phyloP scores from a whole-genome alignment of 1,140 invertebrate species.

The Tetragnatha versicolor region DNA sequence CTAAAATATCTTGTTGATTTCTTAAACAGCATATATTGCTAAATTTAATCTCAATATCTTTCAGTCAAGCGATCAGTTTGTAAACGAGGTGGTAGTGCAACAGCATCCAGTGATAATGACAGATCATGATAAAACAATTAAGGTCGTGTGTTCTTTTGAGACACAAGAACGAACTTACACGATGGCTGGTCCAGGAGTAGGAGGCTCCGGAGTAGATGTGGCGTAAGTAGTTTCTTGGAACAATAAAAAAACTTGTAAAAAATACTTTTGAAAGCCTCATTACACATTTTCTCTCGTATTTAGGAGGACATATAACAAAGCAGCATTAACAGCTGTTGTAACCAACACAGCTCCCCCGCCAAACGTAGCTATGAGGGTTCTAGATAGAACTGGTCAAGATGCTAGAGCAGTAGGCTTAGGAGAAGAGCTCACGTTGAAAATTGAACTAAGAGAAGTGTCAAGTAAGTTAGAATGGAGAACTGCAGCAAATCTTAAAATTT shows the following conservation, averaged over 20 bases:
- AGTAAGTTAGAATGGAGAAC: too few species aligned
- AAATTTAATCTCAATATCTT: background rate
- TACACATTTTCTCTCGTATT: background rate
- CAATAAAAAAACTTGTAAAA: background rate
- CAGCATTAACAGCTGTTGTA: slow-evolving; percentile 60
- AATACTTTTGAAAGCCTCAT: background rate
- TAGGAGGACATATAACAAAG: slow-evolving; percentile 48
- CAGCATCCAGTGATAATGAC: slow-evolving; percentile 69
- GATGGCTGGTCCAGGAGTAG: slow-evolving; percentile 57
- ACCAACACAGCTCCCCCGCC: slow-evolving; percentile 68
- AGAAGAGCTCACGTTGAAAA: slow-evolving; percentile 66
- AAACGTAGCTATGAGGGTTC: slow-evolving; percentile 67
- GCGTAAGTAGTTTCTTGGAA: slow-evolving; percentile 40
- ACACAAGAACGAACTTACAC: slow-evolving; percentile 67
- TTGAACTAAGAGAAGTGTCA: slow-evolving; percentile 62
- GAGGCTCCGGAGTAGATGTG: slow-evolving; percentile 39
- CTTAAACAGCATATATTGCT: too few species aligned
- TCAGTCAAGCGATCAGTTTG: slow-evolving; percentile 59
- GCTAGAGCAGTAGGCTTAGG: slow-evolving; percentile 66
- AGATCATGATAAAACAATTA: slow-evolving; percentile 67
- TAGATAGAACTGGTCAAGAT: slow-evolving; percentile 65
- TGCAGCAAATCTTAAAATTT: too few species aligned
- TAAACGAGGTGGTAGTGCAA: slow-evolving; percentile 68
- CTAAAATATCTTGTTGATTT: too few species aligned
- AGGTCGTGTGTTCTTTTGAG: slow-evolving; percentile 68